Evolutionary conservation across 2,888 invertebrate genomes (phyloP).

Genomic region (Lasioglossum malachurum): DNA sequence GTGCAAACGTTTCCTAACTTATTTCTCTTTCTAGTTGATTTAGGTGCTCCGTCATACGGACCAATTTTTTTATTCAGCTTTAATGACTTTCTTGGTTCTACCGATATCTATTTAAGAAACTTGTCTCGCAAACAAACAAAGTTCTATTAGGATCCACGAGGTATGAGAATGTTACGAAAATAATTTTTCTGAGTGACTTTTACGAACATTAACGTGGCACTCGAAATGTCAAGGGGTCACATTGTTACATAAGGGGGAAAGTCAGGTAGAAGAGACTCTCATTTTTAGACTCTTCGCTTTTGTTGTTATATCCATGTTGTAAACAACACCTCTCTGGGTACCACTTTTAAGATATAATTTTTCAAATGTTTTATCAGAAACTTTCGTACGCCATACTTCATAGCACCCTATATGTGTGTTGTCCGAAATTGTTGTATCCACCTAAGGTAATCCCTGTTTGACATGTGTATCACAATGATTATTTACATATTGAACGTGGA

Average conservation of each 20-base stretch:
- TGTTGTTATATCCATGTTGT: not conserved
- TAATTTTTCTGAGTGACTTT: no score
- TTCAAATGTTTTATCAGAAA: not conserved
- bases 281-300: not conserved
- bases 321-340: not conserved
- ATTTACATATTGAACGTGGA: not conserved
- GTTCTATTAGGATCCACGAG: no score
- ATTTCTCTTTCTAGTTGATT: not conserved
- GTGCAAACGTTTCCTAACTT: not conserved
- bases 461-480: not conserved
- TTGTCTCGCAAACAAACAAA: no score
- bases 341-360: not conserved
- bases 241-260: not conserved
- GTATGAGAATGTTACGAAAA: no score
- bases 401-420: not conserved
- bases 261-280: not conserved
- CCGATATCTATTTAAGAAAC: no score
- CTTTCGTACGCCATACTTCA: not conserved
- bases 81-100: not conserved
- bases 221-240: not conserved
- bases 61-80: not conserved
- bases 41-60: not conserved
- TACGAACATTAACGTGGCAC: not conserved
- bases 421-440: not conserved
- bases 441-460: not conserved